phyloP scores from a whole-genome alignment of 2,888 invertebrate species.

The Capitulum mitella region DNA sequence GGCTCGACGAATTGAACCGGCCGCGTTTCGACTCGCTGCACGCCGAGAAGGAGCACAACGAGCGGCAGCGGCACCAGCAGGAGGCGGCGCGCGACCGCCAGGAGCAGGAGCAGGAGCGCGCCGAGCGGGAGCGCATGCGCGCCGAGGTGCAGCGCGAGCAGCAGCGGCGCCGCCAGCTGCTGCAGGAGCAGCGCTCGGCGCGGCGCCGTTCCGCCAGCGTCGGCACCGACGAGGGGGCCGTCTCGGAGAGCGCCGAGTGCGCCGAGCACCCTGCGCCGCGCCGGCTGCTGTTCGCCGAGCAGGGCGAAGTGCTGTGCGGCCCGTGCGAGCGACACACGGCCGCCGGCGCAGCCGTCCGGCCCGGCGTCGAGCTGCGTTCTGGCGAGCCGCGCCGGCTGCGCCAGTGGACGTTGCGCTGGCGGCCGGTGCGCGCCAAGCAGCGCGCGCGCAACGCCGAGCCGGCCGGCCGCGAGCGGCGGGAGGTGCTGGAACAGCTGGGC shows the following conservation, averaged over 20 bases:
- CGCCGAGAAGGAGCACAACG: slow-evolving; percentile 65
- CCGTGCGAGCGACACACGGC: slow-evolving; percentile 27
- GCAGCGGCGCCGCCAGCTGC: slow-evolving; percentile 38
- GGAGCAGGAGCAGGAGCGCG: slow-evolving; percentile 37
- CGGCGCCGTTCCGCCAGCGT: slow-evolving; percentile 38
- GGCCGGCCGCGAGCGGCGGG: slow-evolving; percentile 51
- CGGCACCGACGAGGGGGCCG: background rate
- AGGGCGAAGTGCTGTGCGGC: background rate
- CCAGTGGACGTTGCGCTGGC: slow-evolving; percentile 73
- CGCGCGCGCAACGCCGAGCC: slow-evolving; percentile 62
- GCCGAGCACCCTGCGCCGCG: background rate
- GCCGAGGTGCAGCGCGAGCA: slow-evolving; percentile 29
- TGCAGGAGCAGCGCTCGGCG: slow-evolving; percentile 55
- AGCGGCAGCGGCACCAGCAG: slow-evolving; percentile 58
- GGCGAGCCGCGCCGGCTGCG: slow-evolving; percentile 43
- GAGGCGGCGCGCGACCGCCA: slow-evolving; percentile 73
- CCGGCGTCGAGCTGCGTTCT: slow-evolving; percentile 20
- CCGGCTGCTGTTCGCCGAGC: background rate
- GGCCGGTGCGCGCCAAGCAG: slow-evolving; percentile 76
- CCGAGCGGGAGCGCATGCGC: slow-evolving; percentile 38
- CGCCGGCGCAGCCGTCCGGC: slow-evolving; percentile 15
- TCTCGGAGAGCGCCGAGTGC: background rate
- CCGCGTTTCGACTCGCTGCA: slow-evolving; percentile 27
- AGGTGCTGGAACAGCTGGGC: slow-evolving; percentile 48
- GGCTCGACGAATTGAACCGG: slow-evolving; percentile 62